Percentiles rank a stretch among this genome's conserved stretches.
phyloP scores from a whole-genome alignment of 2,888 invertebrate genomes.

The Pyrrhosoma nymphula region DNA sequence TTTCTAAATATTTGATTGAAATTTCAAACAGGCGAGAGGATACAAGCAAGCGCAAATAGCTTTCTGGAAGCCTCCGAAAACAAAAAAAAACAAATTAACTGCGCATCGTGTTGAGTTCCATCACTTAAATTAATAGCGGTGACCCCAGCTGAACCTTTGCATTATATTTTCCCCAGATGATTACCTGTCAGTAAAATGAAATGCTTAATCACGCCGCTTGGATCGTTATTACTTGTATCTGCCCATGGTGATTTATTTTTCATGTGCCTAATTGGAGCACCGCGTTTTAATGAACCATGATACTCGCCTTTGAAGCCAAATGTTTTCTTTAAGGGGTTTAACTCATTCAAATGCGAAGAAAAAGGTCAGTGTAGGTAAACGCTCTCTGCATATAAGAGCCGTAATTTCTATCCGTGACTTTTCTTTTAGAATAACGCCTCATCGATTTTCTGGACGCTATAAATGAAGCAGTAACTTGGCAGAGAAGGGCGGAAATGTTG shows the following conservation, averaged over 20 bases:
- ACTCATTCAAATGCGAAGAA: not conserved
- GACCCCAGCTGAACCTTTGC: constrained; percentile 7
- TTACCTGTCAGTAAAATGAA: not conserved
- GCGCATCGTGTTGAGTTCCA: constrained; percentile 15
- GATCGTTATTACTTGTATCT: not conserved
- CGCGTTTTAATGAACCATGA: not conserved
- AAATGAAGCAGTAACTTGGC: too few relatives aligned
- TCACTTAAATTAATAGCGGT: constrained; percentile 4
- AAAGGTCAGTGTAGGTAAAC: not conserved
- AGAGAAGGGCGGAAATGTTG: too few relatives aligned
- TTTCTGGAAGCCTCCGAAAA: not conserved
- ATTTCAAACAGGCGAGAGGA: not conserved
- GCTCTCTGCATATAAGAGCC: not conserved
- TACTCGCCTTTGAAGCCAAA: not conserved
- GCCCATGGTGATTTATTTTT: not conserved
- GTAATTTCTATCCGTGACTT: not conserved
- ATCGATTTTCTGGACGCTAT: too few relatives aligned
- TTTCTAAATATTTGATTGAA: constrained; percentile 8
- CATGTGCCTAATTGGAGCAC: not conserved
- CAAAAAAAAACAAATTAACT: not conserved
- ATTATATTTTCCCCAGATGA: not conserved
- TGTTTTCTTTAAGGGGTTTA: not conserved
- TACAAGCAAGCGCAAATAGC: not conserved
- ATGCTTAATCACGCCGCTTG: not conserved
- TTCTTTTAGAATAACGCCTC: not conserved